Conservation (phyloP, 1,140 invertebrate genomes). For the Heliconius melpomene region DNA sequence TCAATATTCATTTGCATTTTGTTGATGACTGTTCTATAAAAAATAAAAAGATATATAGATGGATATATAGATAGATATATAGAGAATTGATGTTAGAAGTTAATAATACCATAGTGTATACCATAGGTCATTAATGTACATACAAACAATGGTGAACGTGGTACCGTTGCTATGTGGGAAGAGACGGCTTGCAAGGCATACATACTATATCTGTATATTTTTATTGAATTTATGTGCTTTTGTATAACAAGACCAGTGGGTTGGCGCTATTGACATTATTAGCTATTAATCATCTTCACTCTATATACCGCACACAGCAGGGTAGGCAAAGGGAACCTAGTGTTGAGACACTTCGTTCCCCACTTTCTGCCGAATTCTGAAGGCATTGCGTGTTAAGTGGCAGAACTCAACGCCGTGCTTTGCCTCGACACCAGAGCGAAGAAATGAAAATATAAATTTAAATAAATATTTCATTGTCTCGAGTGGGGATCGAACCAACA, state of each 20-base stretch:
- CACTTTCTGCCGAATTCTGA: too few relatives aligned
- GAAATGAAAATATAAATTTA: too few relatives aligned
- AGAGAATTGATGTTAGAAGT: constrained; percentile 23
- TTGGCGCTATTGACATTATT: background rate
- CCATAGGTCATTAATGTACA: constrained; percentile 13
- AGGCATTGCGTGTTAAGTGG: too few relatives aligned
- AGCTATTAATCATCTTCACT: background rate
- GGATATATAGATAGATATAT: too few relatives aligned
- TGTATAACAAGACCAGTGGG: background rate
- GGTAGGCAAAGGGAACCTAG: too few relatives aligned
- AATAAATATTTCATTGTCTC: too few relatives aligned
- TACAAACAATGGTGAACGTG: constrained; percentile 40
- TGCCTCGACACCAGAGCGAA: too few relatives aligned
- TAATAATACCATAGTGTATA: constrained; percentile 29
- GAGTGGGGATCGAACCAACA: too few relatives aligned
- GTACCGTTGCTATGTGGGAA: constrained; percentile 42
- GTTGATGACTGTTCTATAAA: background rate
- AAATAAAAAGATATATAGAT: background rate
- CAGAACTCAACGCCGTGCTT: too few relatives aligned
- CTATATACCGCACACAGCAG: too few relatives aligned
- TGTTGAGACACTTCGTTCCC: too few relatives aligned
- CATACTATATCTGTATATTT: background rate
- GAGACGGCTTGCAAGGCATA: constrained; percentile 4
- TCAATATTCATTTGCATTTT: background rate
- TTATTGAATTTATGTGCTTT: background rate